Evolutionary conservation across 1,140 invertebrate genomes (phyloP), one percentile per base, ranked within the genome.

Genomic region (Megalopta genalis): DNA sequence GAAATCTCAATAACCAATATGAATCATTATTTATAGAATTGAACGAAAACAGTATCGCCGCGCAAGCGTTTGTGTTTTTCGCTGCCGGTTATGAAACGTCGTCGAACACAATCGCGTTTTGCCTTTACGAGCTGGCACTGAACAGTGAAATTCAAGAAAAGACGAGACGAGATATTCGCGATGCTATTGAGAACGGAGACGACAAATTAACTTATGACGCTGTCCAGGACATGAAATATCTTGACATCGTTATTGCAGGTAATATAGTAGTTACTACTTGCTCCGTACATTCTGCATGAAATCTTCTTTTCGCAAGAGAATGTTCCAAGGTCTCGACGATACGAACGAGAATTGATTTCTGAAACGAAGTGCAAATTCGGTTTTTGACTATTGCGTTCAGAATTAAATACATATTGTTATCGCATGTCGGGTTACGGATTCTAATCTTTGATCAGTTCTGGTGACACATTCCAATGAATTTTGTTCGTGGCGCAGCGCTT

Each of bases 81-180:
- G 90, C 95, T 1, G 96, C 96, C 60, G 96, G 96, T 9, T 96
- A 95, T 72, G 96, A 97, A 89, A 97, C 97, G 0, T 96, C 96
- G 0, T 95, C 96, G 0, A 95, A 95, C 8, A 93, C 95, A 1
- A 94, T 97, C 72, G 91, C 94, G 0, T 96, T 95, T 86, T 92
- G 94, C 12, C 87, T 96, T 0, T 95, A 96, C 82, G 95, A 96
- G 85, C 87, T 98, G 64, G 95, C 96, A 1, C 90, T 94, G 39
- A 94, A 96, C 87, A 94, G 94, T 1, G 94, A 95, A n/a, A 92
- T 95, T 68, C 96, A 97, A 90, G 91, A 95, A 59, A 94, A 93
- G 75, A 86, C 96, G 7, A 93, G 94, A 66, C 87, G 93, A 14
- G 96, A 97, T 92, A 95, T 97, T 63, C 89, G 92, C 37, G 89